Evolutionary conservation across 2,888 invertebrate genomes (phyloP).

Genomic region (Carterocephalus palaemon): DNA sequence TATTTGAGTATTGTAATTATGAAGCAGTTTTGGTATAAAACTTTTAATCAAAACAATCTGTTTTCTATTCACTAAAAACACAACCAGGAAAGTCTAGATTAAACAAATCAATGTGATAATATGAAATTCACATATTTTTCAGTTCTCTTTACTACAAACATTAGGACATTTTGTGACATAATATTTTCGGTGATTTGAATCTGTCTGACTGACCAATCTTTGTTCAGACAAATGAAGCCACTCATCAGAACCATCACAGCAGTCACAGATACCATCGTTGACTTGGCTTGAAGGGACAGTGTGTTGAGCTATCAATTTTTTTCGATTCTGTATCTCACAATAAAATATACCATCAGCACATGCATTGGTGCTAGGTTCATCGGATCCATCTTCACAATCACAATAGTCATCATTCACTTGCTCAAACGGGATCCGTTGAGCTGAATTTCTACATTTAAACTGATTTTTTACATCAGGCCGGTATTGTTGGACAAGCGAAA

Average conservation of each 20-base stretch:
- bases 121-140: constrained; percentile 1
- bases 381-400: constrained; percentile 89
- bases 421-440: constrained; percentile 56
- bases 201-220: constrained; percentile 55
- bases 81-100: constrained; percentile 5
- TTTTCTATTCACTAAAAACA: too few species aligned
- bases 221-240: constrained; percentile 63
- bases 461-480: constrained; percentile 55
- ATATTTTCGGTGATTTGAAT: constrained; percentile 47
- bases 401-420: constrained; percentile 90
- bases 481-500: constrained; percentile 55
- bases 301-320: constrained; percentile 55
- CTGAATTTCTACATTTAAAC: constrained; percentile 65
- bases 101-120: background rate
- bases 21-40: too few species aligned
- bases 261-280: constrained; percentile 96
- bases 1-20: too few species aligned
- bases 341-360: constrained; percentile 91
- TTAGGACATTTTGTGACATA: constrained; percentile 57
- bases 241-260: constrained; percentile 95
- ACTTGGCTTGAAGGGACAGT: constrained; percentile 86
- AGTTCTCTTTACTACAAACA: constrained; percentile 38
- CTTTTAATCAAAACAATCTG: too few species aligned
- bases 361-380: constrained; percentile 92
- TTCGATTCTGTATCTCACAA: constrained; percentile 81